Evolutionary conservation across 2,888 invertebrate species (phyloP), one percentile per base, ranked within the genome.

Genomic region (Sylvicola cinctus): DNA sequence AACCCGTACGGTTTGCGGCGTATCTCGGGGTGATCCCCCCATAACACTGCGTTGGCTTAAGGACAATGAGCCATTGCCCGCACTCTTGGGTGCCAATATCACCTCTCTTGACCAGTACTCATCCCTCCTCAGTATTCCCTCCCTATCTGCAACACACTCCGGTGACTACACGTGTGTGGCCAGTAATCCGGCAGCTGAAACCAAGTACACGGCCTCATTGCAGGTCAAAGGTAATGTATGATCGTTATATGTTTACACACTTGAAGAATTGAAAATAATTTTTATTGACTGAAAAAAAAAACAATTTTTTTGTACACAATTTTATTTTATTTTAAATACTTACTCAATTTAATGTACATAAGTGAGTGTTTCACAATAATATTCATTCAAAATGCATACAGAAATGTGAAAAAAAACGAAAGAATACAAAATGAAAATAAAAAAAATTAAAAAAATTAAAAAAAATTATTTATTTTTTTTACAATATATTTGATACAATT

Each of bases 11-110:
- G 73, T 78, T 55, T 79, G 79, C 63, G 75, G 77, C 54, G 76
- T 78, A 52, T 74, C 74, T 58, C 68, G 71, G 50, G 78, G 83
- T 48, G 83, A 83, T 62, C 70, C 74, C 48, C 83, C 83, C 44
- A 63, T 84, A 44, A 68, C 69, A 52, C 73, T 83, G 55, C 67
- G 68, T 57, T 84, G 81, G 81, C 70, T 76, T 46, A 81, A 80
- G 67, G 80, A 83, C 61, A 77, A 74, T 52, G 68, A 68, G 54
- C 68, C 70, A 45, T 59, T 74, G 55, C 65, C 70, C 48, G 66
- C 69, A 46, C 62, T 66, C 48, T 58, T 70, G 54, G 70, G 70
- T 46, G 73, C 71, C 50, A 74, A 74, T 62, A 63, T 72, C 51
- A 66, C 74, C 60, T 63, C 70, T 61, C 65, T 76, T 61, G 77